Conservation (phyloP, 2,113 vertebrate genomes). For the Numenius arquata region DNA sequence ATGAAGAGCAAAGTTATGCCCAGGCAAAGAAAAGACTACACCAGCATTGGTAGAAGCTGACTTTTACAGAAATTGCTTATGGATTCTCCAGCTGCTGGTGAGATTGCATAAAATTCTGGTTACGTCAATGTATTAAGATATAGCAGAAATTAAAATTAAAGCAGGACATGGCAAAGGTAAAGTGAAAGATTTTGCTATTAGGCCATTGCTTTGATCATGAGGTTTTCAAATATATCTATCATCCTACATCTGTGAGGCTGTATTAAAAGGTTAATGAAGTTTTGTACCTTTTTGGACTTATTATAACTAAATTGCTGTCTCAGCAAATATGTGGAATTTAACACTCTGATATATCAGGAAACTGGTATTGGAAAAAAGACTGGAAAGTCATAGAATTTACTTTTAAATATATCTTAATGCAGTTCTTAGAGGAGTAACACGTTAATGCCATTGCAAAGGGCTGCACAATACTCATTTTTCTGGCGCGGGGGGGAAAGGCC, state of each 20-base stretch:
- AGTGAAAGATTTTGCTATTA: slow-evolving; percentile 70
- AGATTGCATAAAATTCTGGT: slow-evolving; percentile 28
- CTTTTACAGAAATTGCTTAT: slow-evolving; percentile 50
- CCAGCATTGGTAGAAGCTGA: background rate
- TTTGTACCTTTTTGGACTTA: slow-evolving; percentile 70
- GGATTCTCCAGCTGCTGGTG: slow-evolving; percentile 3
- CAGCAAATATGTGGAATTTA: slow-evolving; percentile 67
- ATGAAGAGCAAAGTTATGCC: background rate
- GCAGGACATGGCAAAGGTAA: slow-evolving; percentile 59
- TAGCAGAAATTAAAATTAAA: slow-evolving; percentile 69
- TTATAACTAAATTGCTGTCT: slow-evolving; percentile 65
- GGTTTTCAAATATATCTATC: slow-evolving; percentile 70
- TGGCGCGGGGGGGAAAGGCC: background rate
- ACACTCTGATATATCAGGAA: slow-evolving; percentile 33
- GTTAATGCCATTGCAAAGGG: slow-evolving; percentile 23
- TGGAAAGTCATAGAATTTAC: slow-evolving; percentile 43
- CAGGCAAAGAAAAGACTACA: background rate
- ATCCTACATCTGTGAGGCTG: slow-evolving; percentile 64
- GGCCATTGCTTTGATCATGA: slow-evolving; percentile 69
- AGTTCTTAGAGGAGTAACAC: slow-evolving; percentile 17
- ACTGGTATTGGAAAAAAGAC: slow-evolving; percentile 15
- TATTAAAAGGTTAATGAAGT: slow-evolving; percentile 81
- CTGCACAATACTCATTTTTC: background rate
- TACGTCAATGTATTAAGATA: slow-evolving; percentile 50
- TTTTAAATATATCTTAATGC: slow-evolving; percentile 56